These are phyloP conservation scores for Cavia porcellus DNA, from an alignment of 2,113 vertebrate species.

Conservation along the genomic window DNA sequence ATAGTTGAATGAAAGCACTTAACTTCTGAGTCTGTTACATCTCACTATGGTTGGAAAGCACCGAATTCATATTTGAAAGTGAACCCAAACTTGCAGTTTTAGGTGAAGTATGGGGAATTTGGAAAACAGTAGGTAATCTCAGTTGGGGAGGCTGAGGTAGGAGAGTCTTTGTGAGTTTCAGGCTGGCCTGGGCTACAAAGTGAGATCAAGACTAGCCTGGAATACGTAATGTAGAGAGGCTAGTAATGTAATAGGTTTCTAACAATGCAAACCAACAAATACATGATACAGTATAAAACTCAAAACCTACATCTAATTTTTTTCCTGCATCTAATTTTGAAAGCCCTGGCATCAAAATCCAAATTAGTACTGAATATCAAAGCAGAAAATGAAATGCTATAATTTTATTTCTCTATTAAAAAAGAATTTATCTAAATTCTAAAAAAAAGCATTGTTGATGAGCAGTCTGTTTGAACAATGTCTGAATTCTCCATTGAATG, in stretches of 20 bases:
- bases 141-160: neutral
- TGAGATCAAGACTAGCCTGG: neutral
- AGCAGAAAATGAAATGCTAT: neutral
- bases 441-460: neutral
- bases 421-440: neutral
- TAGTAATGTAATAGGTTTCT: neutral
- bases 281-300: neutral
- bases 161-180: neutral
- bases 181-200: too few species aligned
- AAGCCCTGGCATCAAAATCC: neutral
- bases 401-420: slow-evolving; percentile 18
- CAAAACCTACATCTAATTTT: neutral
- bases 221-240: neutral
- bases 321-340: neutral
- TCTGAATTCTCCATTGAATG: neutral
- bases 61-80: neutral
- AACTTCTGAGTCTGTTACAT: neutral
- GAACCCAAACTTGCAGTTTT: neutral
- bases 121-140: neutral
- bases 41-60: neutral
- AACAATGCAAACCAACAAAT: neutral
- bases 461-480: neutral
- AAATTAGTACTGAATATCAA: slow-evolving; percentile 29
- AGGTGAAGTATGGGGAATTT: neutral
- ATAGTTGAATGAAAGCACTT: neutral